Percentiles rank a stretch among this genome's conserved stretches.
phyloP scores from a whole-genome alignment of 2,113 vertebrate species.

The Grammomys dolichurus region DNA sequence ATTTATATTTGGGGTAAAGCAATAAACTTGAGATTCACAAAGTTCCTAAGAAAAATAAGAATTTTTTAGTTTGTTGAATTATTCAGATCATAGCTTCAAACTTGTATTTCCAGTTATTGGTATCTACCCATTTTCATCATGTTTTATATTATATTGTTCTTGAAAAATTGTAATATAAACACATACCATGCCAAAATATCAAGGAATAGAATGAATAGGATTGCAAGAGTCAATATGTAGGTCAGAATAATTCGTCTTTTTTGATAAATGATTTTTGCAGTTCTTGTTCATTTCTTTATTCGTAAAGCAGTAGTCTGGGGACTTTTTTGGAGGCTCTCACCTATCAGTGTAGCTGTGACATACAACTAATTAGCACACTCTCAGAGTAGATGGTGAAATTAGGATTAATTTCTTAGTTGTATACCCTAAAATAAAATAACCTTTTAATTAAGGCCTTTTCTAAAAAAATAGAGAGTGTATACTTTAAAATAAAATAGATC shows the following conservation, averaged over 20 bases:
- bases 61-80: neutral
- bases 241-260: neutral
- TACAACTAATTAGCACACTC: neutral
- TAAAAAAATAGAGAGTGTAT: neutral
- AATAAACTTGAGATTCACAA: neutral
- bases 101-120: neutral
- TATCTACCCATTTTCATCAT: neutral
- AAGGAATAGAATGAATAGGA: neutral
- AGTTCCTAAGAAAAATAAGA: neutral
- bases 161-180: neutral
- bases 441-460: neutral
- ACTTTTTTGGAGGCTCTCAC: neutral
- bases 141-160: neutral
- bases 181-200: slow-evolving; percentile 20
- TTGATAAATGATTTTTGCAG: neutral
- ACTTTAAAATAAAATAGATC: slow-evolving; percentile 7
- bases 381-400: neutral
- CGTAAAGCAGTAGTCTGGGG: neutral
- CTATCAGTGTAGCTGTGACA: neutral
- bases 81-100: neutral
- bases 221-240: neutral
- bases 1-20: slow-evolving; percentile 23
- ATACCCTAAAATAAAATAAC: neutral
- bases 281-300: neutral
- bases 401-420: slow-evolving; percentile 7